Evolutionary conservation across 2,797 vertebrate species (phyloP), one percentile per base, ranked within the genome.

Genomic region (Acipenser ruthenus): DNA sequence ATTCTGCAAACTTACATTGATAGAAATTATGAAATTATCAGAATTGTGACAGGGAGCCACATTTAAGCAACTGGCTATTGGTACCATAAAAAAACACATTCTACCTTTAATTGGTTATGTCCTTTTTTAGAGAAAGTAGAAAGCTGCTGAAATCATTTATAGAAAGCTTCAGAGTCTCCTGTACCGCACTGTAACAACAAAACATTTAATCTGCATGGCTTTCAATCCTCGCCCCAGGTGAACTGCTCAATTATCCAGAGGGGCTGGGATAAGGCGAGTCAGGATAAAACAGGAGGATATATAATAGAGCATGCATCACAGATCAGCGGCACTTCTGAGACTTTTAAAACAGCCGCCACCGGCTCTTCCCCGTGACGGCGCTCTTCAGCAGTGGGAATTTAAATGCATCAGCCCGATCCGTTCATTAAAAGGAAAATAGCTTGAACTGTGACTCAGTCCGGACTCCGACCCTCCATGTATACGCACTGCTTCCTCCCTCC

Each of bases 151-250:
- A 37, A 37, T 37, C 37, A 37, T 37, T 37, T 37, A 37, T 37
- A 55, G 48, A 55, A 68, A 50, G 47, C 37, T 37, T 37, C 18
- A 18, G 18, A 18, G 18, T 18, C 23, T n/a, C 56, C 49, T 69
- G 68, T 66, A 66, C 59, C 65, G 64, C 62, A 66, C 59, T 61
- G 50, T 62, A 55, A 52, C 59, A 65, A 37, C 52, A 56, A 50
- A 49, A 62, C 60, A 66, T 55, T 66, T 66, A 63, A 70, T 66
- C 51, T 63, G 50, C 8, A 11, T n/a, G 37, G 13, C 13, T 10
- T 58, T 70, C 50, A 62, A 51, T 62, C 62, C n/a, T 66, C 60
- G 60, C 68, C 63, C 68, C 68, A 50, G 56, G 68, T 69, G 60
- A 66, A 60, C 49, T 48, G 50, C 49, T 18, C n/a, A 48, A 50